Evolutionary conservation across 2,113 vertebrate species (phyloP), one percentile per base, ranked within the genome.

Genomic region (Romanogobio albipinnatus): DNA sequence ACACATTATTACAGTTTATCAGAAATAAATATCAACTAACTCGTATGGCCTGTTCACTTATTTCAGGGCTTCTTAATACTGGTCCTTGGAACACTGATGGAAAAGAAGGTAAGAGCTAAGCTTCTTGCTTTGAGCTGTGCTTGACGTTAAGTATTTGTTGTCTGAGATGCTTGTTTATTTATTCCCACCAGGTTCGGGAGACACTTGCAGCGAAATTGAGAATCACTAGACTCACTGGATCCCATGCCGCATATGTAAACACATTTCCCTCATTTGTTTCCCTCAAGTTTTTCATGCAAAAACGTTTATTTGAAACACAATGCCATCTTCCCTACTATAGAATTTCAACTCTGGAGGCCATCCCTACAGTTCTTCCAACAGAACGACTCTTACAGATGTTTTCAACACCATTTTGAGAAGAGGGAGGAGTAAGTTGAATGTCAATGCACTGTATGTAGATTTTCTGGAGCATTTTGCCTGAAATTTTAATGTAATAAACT

Each of bases 31-130:
- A 45, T 9, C 7, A 24, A 14, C 70, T 73, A 73, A 73, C 70
- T 45, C 1, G 3, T 71, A 45, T 24, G 39, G 5, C 5, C 22
- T 47, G 70, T 73, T 73, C 9, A 14, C 22, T 73, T 1, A 92
- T 93, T 89, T 90, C 92, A 56, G 76, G 53, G 76, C 9, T 78
- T 78, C 76, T 78, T 78, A 53, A 53, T 39, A 56, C 19, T 58
- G 49, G 90, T 93, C 33, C 87, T 93, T 76, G 93, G 90, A 87
- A 88, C 86, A 17, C 85, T 92, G 58, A 82, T 90, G 86, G 92
- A 93, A 76, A 89, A 7, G 56, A 93, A 90, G 90, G 93, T 93
- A 87, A 76, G 85, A 74, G 19, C 24, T 39, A 13, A 19, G 70
- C 45, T 74, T 17, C 19, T 56, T 49, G 47, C 39, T 36, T 59